phyloP scores from a whole-genome alignment of 2,797 vertebrate genomes.

The Cryptoprocta ferox region DNA sequence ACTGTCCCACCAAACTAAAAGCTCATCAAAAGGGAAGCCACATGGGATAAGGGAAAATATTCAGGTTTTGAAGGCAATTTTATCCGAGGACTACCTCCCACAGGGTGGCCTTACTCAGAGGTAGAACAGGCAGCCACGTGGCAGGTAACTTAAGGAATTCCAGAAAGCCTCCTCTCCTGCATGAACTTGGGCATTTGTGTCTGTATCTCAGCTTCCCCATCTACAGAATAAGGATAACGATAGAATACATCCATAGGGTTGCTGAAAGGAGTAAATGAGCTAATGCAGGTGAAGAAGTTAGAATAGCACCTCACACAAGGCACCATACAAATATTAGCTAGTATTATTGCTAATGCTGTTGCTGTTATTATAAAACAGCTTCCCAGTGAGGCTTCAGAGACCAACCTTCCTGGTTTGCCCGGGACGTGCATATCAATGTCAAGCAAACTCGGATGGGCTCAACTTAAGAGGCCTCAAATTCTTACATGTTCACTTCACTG shows the following conservation, averaged over 20 bases:
- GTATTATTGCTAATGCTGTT: neutral
- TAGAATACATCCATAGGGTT: neutral
- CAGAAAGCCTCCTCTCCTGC: neutral
- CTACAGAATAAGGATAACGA: neutral
- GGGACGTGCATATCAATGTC: neutral
- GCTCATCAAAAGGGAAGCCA: constrained; percentile 1
- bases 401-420: neutral
- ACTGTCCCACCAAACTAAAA: neutral
- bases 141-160: neutral
- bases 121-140: neutral
- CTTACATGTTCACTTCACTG: neutral
- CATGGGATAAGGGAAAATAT: neutral
- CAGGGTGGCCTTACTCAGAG: neutral
- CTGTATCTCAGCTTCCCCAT: neutral
- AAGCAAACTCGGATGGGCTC: neutral
- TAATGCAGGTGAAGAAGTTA: neutral
- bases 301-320: neutral
- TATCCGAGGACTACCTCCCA: neutral
- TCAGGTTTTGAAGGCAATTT: constrained; percentile 29
- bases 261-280: neutral
- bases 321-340: neutral
- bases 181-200: neutral
- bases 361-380: neutral
- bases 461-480: neutral
- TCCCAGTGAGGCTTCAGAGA: neutral